Conservation (phyloP, 1,140 invertebrate genomes). For the Zaprionus kolodkinae region DNA sequence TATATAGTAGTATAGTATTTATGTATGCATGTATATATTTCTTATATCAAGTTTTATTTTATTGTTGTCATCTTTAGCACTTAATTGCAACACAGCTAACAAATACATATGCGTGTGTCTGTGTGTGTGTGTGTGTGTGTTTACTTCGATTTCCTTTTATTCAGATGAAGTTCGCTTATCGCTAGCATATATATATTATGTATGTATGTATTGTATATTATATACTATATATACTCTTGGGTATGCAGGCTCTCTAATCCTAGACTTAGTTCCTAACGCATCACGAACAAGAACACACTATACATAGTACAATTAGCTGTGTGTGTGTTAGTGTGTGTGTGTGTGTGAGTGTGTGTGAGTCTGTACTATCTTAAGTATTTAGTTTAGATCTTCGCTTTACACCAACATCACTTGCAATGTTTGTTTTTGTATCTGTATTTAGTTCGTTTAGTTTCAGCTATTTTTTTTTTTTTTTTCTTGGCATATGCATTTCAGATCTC, state of each 20-base stretch:
- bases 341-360: conserved; percentile 10
- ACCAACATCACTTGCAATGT: conserved; percentile 43
- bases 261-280: conserved; percentile 33
- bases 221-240: conserved; percentile 10
- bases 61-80: conserved; percentile 44
- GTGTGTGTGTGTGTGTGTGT: conserved; percentile 21
- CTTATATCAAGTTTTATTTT: conserved; percentile 29
- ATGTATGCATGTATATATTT: conserved; percentile 30
- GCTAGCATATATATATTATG: conserved; percentile 21
- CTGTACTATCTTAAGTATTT: conserved; percentile 41
- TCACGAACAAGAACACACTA: conserved; percentile 45
- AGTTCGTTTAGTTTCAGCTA: conserved; percentile 5
- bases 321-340: conserved; percentile 14
- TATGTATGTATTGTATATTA: not conserved
- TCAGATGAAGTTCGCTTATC: conserved; percentile 22
- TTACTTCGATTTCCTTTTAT: conserved; percentile 10
- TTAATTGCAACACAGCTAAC: conserved; percentile 45
- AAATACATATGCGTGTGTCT: conserved; percentile 32
- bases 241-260: conserved; percentile 18
- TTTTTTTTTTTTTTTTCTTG: not conserved
- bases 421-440: not conserved
- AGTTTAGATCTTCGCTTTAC: conserved; percentile 63
- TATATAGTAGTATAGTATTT: conserved; percentile 7
- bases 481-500: conserved; percentile 22
- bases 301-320: conserved; percentile 21